Base-by-base conservation (phyloP, 2,113 vertebrate species). In the Calyptomena viridis region DNA sequence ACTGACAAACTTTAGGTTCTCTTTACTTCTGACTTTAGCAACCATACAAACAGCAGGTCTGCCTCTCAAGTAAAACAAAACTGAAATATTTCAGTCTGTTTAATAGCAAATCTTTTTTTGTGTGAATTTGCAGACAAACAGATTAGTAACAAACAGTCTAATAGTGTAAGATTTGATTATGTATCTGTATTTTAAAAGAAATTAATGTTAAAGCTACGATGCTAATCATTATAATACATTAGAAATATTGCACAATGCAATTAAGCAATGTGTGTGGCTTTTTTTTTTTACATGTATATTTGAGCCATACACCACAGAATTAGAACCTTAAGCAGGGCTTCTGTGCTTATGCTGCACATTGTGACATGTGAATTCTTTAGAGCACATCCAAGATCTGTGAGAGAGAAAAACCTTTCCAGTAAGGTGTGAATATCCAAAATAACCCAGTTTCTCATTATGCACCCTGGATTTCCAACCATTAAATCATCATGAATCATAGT, bases 161-260 rank as follows among this genome's bases (percentile, higher is more conserved):
- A 76, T 1, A 90, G 83, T 73, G 92, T 92, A 95, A 79, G 73
- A 88, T 64, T 66, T 84, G 58, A 66, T 83, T 80, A 94, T 39
- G 90, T 63, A 80, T 60, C 67, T 82, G 9, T 84, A 89, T 64
- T 94, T 74, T 49, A 46, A 92, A 95, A 92, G 63, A 96, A 97
- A 95, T 77, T 60, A 90, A 89, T 50, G 93, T 89, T 95, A 95
- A 79, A 88, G 81, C 31, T 84, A 96, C 87, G 59, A 93, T 93
- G 60, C 93, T 96, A 94, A 76, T 93, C 69, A 90, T 88, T 93
- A 84, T 93, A 91, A 96, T 97, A 92, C 85, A 96, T 92, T 49
- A 91, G 95, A 97, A 96, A 96, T 97, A 98, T 97, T 98, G 97
- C 97, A 97, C 96, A 89, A 46, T 35, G 83, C 89, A 95, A 91